A percentile compares a stretch with the other conserved stretches of the same genome.
phyloP scores from a whole-genome alignment of 2,888 invertebrate genomes.

The Pseudolycoriella hygida region DNA sequence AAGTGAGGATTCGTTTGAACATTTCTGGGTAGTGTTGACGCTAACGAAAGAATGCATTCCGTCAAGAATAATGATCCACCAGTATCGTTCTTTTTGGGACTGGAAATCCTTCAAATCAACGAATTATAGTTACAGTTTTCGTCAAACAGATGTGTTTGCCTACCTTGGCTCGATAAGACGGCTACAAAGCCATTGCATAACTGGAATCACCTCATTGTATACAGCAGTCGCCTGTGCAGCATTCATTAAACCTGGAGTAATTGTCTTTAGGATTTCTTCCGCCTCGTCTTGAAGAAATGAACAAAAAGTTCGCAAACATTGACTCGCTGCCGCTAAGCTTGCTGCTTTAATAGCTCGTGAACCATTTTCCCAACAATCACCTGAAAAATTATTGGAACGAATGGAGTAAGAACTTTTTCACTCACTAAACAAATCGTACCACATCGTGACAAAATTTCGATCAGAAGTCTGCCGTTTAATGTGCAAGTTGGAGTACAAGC shows the following conservation, averaged over 20 bases:
- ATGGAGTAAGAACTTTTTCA: neutral
- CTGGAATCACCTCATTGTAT: conserved; percentile 79
- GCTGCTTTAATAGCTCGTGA: conserved; percentile 71
- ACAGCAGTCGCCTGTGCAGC: conserved; percentile 54
- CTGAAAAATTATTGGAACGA: neutral
- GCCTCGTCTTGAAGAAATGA: conserved; percentile 47
- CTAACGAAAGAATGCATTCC: conserved; percentile 71
- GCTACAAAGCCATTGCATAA: conserved; percentile 75
- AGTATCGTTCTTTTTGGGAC: conserved; percentile 26
- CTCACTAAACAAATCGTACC: conserved; percentile 21
- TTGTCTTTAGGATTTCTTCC: conserved; percentile 35
- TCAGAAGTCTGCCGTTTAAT: conserved; percentile 73
- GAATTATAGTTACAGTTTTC: neutral
- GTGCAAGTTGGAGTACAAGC: conserved; percentile 79
- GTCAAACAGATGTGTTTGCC: neutral
- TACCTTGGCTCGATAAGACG: conserved; percentile 64
- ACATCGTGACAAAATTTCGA: conserved; percentile 69
- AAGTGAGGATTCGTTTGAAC: conserved; percentile 73
- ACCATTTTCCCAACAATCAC: conserved; percentile 59
- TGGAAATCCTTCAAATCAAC: conserved; percentile 15
- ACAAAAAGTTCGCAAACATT: conserved; percentile 71
- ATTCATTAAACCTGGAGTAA: conserved; percentile 33
- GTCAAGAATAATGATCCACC: conserved; percentile 51
- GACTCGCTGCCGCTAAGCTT: conserved; percentile 77
- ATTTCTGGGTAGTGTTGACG: conserved; percentile 65